Evolutionary conservation across 1,140 invertebrate species (phyloP).

Genomic region (Ceratosolen solmsi): DNA sequence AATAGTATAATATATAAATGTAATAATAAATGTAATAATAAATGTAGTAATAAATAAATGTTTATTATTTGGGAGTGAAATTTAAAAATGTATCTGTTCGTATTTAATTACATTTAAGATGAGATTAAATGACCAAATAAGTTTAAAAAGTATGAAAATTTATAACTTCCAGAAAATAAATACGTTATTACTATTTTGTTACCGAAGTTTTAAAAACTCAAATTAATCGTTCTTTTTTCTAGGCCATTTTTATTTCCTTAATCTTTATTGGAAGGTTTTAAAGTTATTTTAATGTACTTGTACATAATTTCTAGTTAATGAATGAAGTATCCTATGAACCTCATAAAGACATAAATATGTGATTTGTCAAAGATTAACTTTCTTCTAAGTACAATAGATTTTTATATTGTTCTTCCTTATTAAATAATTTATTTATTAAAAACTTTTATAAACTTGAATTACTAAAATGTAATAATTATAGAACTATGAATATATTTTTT

Average conservation of each 20-base stretch:
- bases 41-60: not conserved
- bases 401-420: not conserved
- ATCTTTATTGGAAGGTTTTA: not conserved
- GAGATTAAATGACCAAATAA: not conserved
- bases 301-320: not conserved
- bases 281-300: conserved; percentile 6
- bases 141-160: conserved; percentile 18
- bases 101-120: conserved; percentile 12
- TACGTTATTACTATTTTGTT: not conserved
- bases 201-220: not conserved
- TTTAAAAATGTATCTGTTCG: not conserved
- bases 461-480: no score
- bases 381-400: not conserved
- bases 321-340: not conserved
- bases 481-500: no score
- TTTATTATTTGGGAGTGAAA: not conserved
- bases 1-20: not conserved
- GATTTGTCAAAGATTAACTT: not conserved
- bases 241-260: not conserved
- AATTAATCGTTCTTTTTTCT: not conserved
- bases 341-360: not conserved
- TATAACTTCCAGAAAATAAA: not conserved
- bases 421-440: not conserved
- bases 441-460: no score
- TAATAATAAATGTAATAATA: no score